phyloP scores from a whole-genome alignment of 1,140 invertebrate genomes.

The Vollenhovia emeryi region DNA sequence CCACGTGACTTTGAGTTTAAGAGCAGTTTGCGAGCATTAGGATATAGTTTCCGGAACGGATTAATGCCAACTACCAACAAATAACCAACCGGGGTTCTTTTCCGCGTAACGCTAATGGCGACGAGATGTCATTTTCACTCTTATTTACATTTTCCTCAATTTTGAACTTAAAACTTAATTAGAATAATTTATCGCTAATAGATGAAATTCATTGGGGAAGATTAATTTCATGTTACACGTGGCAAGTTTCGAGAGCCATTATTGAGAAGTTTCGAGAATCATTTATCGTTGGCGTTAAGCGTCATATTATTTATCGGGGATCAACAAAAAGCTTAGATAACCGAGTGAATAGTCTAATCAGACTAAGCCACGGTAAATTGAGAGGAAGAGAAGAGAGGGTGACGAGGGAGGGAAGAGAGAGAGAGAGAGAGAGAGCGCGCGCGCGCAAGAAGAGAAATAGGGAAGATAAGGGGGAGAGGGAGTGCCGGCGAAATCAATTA shows the following conservation, averaged over 20 bases:
- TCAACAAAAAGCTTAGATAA: constrained; percentile 21
- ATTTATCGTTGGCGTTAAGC: background rate
- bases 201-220: background rate
- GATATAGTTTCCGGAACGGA: constrained; percentile 14
- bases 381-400: background rate
- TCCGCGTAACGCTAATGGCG: no score
- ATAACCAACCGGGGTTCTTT: background rate
- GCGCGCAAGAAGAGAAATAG: background rate
- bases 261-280: background rate
- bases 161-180: background rate
- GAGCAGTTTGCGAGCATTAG: constrained; percentile 42
- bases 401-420: background rate
- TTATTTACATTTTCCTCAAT: background rate
- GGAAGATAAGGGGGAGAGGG: constrained; percentile 2
- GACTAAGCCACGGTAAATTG: background rate
- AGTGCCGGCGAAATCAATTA: constrained; percentile 82
- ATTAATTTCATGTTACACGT: background rate
- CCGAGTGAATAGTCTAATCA: background rate
- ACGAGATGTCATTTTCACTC: background rate
- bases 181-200: background rate
- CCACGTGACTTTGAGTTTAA: constrained; percentile 48
- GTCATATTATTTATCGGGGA: background rate
- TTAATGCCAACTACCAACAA: constrained; percentile 36
- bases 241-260: background rate
- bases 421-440: background rate